Conservation (phyloP, 2,888 invertebrate genomes). For the Drosophila kambysellisi region DNA sequence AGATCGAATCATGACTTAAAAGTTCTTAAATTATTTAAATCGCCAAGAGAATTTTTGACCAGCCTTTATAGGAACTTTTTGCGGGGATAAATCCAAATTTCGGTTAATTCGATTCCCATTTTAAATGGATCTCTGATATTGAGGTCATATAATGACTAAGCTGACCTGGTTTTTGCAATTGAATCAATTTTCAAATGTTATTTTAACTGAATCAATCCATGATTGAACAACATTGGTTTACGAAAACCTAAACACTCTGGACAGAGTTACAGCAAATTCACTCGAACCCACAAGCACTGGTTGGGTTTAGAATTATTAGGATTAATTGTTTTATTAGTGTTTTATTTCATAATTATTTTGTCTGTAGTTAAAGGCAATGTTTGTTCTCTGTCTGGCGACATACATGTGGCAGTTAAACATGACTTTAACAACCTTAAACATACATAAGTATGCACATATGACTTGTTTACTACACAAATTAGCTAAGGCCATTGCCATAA, state of each 20-base stretch:
- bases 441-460: conserved; percentile 21
- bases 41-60: not conserved
- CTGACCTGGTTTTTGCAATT: no score
- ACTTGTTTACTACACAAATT: conserved; percentile 64
- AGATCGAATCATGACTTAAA: not conserved
- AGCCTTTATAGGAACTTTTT: not conserved
- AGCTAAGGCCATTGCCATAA: conserved; percentile 64
- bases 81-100: accelerated
- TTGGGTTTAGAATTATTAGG: not conserved
- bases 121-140: no score
- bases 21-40: not conserved
- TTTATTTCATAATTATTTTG: not conserved
- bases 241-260: not conserved
- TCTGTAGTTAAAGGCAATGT: conserved; percentile 15
- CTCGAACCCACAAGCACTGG: no score
- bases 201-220: not conserved
- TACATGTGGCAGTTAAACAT: conserved; percentile 20
- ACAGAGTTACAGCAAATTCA: not conserved
- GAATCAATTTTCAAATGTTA: not conserved
- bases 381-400: conserved; percentile 17
- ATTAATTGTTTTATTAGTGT: not conserved
- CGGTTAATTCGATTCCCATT: no score
- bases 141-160: no score
- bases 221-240: not conserved
- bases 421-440: conserved; percentile 32